A percentile compares a stretch with the other conserved stretches of the same genome.
phyloP scores from a whole-genome alignment of 2,113 vertebrate species.

The Cranoglanis bouderius region DNA sequence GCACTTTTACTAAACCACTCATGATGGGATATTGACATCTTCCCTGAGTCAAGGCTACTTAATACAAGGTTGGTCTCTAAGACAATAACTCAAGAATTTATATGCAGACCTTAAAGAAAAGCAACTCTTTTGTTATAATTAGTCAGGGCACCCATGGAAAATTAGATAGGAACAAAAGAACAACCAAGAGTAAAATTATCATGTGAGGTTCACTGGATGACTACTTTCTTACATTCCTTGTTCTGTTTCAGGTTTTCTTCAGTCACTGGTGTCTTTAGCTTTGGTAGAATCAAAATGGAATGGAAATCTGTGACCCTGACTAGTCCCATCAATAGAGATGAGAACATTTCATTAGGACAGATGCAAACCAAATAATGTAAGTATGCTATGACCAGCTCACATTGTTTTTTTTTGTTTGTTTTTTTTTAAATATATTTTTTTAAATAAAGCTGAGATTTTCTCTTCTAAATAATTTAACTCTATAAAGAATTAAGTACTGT shows the following conservation, averaged over 20 bases:
- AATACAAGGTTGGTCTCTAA: not conserved
- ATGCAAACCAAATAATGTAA: not conserved
- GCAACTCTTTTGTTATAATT: not conserved
- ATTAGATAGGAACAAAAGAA: not conserved
- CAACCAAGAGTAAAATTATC: not conserved
- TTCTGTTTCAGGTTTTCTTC: not conserved
- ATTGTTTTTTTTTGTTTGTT: too few species aligned
- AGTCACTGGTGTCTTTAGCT: not conserved
- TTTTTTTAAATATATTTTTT: too few species aligned
- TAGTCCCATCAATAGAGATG: not conserved
- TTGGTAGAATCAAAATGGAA: not conserved
- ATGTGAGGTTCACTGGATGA: not conserved
- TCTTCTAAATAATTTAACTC: not conserved
- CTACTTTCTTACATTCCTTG: not conserved
- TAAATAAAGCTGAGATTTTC: not conserved
- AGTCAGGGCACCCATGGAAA: not conserved
- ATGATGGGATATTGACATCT: not conserved
- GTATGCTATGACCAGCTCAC: not conserved
- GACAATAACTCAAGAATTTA: not conserved
- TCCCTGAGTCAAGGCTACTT: not conserved
- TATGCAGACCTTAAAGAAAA: not conserved
- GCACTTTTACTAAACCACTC: not conserved
- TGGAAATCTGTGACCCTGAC: not conserved
- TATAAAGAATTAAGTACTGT: not conserved
- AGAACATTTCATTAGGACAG: not conserved